Base-by-base conservation (phyloP, 2,888 invertebrate genomes). In the Invenusta paracnida region DNA sequence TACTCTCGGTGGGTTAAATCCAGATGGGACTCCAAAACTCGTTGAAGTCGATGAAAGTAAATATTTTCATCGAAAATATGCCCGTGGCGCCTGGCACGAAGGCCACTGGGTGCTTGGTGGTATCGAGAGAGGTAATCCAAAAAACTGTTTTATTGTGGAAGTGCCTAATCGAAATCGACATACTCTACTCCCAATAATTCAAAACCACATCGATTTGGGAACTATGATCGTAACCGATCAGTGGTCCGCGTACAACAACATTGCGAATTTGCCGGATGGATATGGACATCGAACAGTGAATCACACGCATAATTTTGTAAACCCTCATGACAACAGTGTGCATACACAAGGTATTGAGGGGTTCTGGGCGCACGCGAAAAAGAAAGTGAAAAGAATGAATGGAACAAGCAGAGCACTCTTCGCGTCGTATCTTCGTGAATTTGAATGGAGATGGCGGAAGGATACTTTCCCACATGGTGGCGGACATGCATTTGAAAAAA, bases 81-180 rank as follows among this genome's bases (percentile, higher is more conserved):
- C 84, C 29, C 31, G 25, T 67, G 79, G 84, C n/a, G 23, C 11
- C 13, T 83, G 84, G 84, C 84, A 83, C 25, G 67, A 83, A 5
- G 84, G 84, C 11, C 84, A 83, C 30, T 83, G 84, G 84, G 84
- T 83, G 1, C 5, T 83, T 83, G 84, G 84, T 66, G 84, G 13
- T 13, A 66, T 67, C 5, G 27, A 83, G 2, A 13, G 13, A 5
- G 5, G 25, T 17, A 83, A 83, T 67, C 84, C 84, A 30, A 5
- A 67, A 5, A 83, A 83, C 81, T 13, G 2, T 13, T 83, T 83
- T 83, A 13, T 83, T 2, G 66, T 83, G 1, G 79, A 83, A 66
- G 84, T 83, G 13, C 84, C 84, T 13, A 30, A 83, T 25, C 2
- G 84, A 67, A 30, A 25, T 11, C 13, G 13, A 81, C 13, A 66